Conservation (phyloP, 1,140 invertebrate species). For the Drosophila setifemur region DNA sequence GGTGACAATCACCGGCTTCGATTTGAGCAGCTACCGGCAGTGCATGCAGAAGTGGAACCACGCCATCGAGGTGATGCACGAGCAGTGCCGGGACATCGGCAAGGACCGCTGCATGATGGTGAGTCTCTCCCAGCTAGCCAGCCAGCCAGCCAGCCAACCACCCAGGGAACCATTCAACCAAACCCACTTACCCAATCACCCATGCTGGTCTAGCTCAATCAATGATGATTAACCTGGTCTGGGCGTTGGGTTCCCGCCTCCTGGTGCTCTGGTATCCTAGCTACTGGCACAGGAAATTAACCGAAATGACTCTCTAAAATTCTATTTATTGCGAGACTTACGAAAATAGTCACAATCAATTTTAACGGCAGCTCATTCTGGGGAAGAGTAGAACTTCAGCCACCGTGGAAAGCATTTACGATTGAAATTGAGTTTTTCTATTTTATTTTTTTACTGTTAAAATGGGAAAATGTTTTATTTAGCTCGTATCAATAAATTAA, state of each 20-base stretch:
- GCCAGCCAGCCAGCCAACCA: neutral
- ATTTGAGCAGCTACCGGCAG: slow-evolving; percentile 95
- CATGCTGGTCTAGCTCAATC: slow-evolving; percentile 6
- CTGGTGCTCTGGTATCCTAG: neutral
- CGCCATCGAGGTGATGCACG: slow-evolving; percentile 96
- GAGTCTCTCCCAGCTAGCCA: slow-evolving; percentile 29
- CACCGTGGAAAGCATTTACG: too few species aligned
- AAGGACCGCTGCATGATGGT: slow-evolving; percentile 91
- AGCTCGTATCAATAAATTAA: too few species aligned
- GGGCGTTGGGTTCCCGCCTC: neutral
- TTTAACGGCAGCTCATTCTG: too few species aligned
- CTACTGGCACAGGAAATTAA: slow-evolving; percentile 27
- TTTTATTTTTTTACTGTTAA: too few species aligned
- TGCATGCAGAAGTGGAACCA: slow-evolving; percentile 98
- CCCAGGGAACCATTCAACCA: neutral
- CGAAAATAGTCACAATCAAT: too few species aligned
- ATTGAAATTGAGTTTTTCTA: too few species aligned
- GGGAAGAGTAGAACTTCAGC: too few species aligned
- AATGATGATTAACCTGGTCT: slow-evolving; percentile 20
- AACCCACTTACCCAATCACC: neutral
- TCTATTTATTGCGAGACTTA: neutral
- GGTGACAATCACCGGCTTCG: slow-evolving; percentile 99
- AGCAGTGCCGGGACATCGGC: slow-evolving; percentile 95
- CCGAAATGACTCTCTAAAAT: neutral
- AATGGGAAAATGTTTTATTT: too few species aligned